Evolutionary conservation across 2,797 vertebrate species (phyloP).

Genomic region (Erpetoichthys calabaricus): DNA sequence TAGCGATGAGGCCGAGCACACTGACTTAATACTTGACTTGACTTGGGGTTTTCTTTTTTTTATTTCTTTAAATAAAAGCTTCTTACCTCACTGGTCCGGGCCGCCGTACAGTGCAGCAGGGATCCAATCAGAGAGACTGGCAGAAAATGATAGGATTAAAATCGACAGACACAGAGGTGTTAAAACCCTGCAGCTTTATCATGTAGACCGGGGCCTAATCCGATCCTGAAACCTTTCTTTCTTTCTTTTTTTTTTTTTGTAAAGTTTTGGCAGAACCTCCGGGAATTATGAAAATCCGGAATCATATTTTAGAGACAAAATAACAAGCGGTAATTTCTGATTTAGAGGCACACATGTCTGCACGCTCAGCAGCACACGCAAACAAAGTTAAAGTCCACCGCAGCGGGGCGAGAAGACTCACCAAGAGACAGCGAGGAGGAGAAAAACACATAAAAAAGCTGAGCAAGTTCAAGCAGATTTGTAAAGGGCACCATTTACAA

Average conservation of each 20-base stretch:
- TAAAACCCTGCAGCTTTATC: slow-evolving; percentile 18
- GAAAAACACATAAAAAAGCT: slow-evolving; percentile 11
- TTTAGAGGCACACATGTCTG: no score
- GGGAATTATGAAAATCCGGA: slow-evolving; percentile 8
- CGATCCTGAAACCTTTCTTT: slow-evolving; percentile 13
- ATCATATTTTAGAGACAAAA: not conserved
- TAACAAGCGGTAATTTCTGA: no score
- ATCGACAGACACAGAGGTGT: slow-evolving; percentile 31
- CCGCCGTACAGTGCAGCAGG: slow-evolving; percentile 18
- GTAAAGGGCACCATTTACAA: slow-evolving; percentile 76
- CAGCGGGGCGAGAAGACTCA: no score
- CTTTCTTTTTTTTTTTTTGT: not conserved
- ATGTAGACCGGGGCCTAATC: slow-evolving; percentile 37
- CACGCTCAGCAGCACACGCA: no score
- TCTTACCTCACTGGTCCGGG: no score
- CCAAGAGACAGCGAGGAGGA: not conserved
- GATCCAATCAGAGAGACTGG: no score
- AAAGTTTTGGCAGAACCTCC: not conserved
- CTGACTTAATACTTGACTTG: no score
- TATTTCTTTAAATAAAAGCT: no score
- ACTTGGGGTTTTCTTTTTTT: no score
- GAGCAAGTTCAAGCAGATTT: slow-evolving; percentile 60
- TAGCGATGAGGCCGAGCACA: no score
- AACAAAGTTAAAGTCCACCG: no score
- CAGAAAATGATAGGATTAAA: slow-evolving; percentile 31